Percentiles rank a stretch among this genome's conserved stretches.
phyloP scores from a whole-genome alignment of 2,888 invertebrate genomes.

The Perithous albicinctus region DNA sequence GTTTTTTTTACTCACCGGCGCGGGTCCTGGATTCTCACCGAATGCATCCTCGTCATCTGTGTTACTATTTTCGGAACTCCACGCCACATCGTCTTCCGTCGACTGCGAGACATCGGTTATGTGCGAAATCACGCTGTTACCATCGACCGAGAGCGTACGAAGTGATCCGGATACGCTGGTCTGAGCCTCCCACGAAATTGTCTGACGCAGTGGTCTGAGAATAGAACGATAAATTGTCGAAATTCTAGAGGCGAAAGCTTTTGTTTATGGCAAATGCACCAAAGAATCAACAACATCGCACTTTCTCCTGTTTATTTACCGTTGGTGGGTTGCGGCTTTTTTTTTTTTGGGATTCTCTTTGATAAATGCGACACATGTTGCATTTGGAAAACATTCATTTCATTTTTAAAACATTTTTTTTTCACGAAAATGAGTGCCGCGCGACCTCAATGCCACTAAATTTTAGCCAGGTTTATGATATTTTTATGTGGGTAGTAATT shows the following conservation, averaged over 20 bases:
- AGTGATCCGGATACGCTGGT: conserved; percentile 84
- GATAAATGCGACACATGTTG: neutral
- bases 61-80: conserved; percentile 97
- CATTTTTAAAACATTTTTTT: too few species aligned
- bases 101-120: conserved; percentile 82
- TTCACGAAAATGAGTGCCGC: too few species aligned
- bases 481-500: too few species aligned
- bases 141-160: conserved; percentile 83
- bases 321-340: neutral
- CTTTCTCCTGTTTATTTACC: neutral
- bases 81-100: conserved; percentile 91
- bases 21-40: conserved; percentile 86
- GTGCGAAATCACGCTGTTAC: conserved; percentile 81
- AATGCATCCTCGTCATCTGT: conserved; percentile 94
- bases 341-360: neutral
- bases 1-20: conserved; percentile 84
- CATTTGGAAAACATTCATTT: too few species aligned
- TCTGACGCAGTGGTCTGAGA: conserved; percentile 90
- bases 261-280: neutral
- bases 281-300: neutral
- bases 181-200: conserved; percentile 91
- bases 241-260: neutral
- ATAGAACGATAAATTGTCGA: conserved; percentile 41
- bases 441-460: too few species aligned
- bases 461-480: too few species aligned